These are phyloP conservation scores for Gouania willdenowi DNA, from an alignment of 2,797 vertebrate genomes.

Conservation along the genomic window DNA sequence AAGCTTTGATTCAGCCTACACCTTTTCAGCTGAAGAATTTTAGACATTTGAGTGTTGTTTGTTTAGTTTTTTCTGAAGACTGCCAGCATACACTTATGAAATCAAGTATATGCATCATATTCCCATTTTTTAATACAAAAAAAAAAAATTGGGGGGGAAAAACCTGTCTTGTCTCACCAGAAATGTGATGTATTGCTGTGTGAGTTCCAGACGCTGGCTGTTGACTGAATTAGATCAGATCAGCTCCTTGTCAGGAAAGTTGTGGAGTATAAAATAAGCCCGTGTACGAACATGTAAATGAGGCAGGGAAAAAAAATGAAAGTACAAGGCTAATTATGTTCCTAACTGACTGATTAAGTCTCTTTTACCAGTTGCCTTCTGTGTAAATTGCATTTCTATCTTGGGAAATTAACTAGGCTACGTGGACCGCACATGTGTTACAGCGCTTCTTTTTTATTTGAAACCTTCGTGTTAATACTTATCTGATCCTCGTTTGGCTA, in stretches of 20 bases:
- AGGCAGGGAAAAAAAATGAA: slow-evolving; percentile 66
- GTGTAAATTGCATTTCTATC: slow-evolving; percentile 79
- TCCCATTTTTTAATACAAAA: slow-evolving; percentile 26
- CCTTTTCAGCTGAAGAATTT: too few species aligned
- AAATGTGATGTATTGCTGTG: not conserved
- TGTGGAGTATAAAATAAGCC: slow-evolving; percentile 43
- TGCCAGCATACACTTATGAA: slow-evolving; percentile 14
- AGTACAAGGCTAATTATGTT: slow-evolving; percentile 77
- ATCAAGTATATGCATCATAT: slow-evolving; percentile 22
- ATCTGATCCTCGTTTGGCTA: slow-evolving; percentile 61
- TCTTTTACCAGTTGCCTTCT: slow-evolving; percentile 76
- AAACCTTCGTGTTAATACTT: slow-evolving; percentile 72
- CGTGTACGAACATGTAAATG: slow-evolving; percentile 68
- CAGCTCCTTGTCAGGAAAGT: slow-evolving; percentile 45
- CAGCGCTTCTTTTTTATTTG: slow-evolving; percentile 65
- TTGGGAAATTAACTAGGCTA: slow-evolving; percentile 78
- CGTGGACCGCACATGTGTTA: slow-evolving; percentile 73
- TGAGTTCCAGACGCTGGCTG: slow-evolving; percentile 9
- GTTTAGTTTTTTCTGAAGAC: too few species aligned
- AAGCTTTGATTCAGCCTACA: too few species aligned
- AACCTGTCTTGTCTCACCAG: slow-evolving; percentile 1
- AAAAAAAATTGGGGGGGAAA: slow-evolving; percentile 9
- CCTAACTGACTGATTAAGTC: slow-evolving; percentile 78
- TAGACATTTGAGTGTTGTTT: too few species aligned
- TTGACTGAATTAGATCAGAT: slow-evolving; percentile 49